phyloP scores from a whole-genome alignment of 1,140 invertebrate species.

The Leptinotarsa undecemlineata region DNA sequence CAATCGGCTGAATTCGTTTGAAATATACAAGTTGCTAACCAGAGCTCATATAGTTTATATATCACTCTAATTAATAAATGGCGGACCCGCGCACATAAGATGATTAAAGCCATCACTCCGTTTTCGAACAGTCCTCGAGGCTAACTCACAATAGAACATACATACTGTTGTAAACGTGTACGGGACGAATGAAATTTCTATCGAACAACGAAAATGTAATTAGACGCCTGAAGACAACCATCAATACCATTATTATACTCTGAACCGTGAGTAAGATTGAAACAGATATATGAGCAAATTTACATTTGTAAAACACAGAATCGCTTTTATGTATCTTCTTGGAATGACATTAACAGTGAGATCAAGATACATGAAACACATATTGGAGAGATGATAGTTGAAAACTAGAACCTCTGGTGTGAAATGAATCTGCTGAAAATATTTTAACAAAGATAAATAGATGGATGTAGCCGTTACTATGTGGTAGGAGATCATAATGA shows the following conservation, averaged over 20 bases:
- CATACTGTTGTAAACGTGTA: constrained; percentile 3
- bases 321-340: too few relatives aligned
- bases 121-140: constrained; percentile 28
- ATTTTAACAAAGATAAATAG: too few relatives aligned
- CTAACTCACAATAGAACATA: constrained; percentile 12
- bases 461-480: too few relatives aligned
- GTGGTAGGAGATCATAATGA: too few relatives aligned
- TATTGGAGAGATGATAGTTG: too few relatives aligned
- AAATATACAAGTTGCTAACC: constrained; percentile 50
- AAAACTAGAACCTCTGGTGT: too few relatives aligned
- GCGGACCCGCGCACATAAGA: constrained; percentile 43
- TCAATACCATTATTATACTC: not conserved
- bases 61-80: constrained; percentile 54
- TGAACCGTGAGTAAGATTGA: not conserved
- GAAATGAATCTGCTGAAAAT: too few relatives aligned
- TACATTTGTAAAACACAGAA: too few relatives aligned
- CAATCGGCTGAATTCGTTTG: constrained; percentile 52
- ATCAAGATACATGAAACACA: too few relatives aligned
- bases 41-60: constrained; percentile 49
- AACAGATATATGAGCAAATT: too few relatives aligned
- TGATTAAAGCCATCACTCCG: constrained; percentile 48
- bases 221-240: constrained; percentile 1
- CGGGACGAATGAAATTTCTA: not conserved
- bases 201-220: not conserved
- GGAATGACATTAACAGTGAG: too few relatives aligned